A percentile compares a stretch with the other conserved stretches of the same genome.
phyloP scores from a whole-genome alignment of 2,888 invertebrate genomes.

The Andricus quercusramuli region DNA sequence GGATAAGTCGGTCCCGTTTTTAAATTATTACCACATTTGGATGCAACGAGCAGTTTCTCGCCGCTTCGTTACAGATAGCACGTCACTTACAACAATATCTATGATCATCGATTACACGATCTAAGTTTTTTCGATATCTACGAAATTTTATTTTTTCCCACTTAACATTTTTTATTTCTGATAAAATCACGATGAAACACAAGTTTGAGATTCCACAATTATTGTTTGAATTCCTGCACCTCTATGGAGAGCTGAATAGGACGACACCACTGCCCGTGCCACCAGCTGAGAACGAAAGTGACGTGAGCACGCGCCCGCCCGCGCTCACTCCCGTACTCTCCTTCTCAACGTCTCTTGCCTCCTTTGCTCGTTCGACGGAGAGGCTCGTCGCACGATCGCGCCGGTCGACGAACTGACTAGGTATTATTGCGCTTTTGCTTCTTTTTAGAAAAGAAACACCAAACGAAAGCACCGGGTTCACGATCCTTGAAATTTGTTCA shows the following conservation, averaged over 20 bases:
- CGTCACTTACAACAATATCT: neutral
- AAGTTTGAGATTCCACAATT: neutral
- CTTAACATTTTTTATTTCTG: neutral
- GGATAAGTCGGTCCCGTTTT: constrained; percentile 34
- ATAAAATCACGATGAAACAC: neutral
- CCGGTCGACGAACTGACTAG: constrained; percentile 53
- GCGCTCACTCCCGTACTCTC: constrained; percentile 46
- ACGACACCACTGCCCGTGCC: constrained; percentile 21
- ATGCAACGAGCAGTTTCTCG: neutral
- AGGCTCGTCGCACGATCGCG: constrained; percentile 41
- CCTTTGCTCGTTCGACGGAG: constrained; percentile 29
- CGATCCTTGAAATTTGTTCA: neutral
- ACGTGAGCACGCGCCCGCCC: constrained; percentile 48
- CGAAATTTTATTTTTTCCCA: too few species aligned
- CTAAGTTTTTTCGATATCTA: neutral
- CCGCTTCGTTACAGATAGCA: neutral
- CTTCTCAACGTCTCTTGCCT: constrained; percentile 30
- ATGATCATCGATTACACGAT: neutral
- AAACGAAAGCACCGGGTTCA: neutral
- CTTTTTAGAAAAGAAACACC: constrained; percentile 3
- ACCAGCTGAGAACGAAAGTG: constrained; percentile 50
- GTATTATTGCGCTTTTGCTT: constrained; percentile 16
- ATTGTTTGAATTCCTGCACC: neutral
- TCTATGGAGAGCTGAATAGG: neutral
- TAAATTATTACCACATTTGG: constrained; percentile 15